Conservation (phyloP, 2,888 invertebrate genomes). For the Sminthurinus aureus region DNA sequence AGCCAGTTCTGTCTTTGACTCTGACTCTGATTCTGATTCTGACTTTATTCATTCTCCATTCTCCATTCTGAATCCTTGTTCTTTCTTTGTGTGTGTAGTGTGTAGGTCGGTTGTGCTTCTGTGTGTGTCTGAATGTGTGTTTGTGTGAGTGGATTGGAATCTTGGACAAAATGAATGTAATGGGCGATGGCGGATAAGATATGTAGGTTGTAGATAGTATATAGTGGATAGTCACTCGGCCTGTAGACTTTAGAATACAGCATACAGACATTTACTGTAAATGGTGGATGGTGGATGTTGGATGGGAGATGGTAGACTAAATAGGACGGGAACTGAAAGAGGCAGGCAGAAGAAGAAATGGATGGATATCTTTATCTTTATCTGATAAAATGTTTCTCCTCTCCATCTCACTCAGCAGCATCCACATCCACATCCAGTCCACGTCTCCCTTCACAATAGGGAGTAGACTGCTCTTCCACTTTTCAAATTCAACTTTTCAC, state of each 20-base stretch:
- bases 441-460: too few species aligned
- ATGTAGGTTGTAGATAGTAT: background rate
- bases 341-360: too few species aligned
- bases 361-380: background rate
- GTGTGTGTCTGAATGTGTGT: too few species aligned
- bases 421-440: too few species aligned
- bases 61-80: background rate
- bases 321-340: too few species aligned
- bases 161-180: background rate
- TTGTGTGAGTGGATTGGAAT: too few species aligned
- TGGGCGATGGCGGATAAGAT: background rate
- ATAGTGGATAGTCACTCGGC: too few species aligned
- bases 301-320: background rate
- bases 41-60: background rate
- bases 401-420: too few species aligned
- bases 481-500: background rate
- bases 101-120: too few species aligned
- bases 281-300: background rate
- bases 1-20: background rate
- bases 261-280: too few species aligned
- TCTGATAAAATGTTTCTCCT: background rate
- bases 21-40: background rate
- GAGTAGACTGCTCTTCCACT: too few species aligned
- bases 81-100: too few species aligned
- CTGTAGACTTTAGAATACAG: background rate